A percentile compares a stretch with the other conserved stretches of the same genome.
These are phyloP conservation scores for Cerastoderma edule DNA, from an alignment of 2,888 invertebrate species.

Conservation along the genomic window DNA sequence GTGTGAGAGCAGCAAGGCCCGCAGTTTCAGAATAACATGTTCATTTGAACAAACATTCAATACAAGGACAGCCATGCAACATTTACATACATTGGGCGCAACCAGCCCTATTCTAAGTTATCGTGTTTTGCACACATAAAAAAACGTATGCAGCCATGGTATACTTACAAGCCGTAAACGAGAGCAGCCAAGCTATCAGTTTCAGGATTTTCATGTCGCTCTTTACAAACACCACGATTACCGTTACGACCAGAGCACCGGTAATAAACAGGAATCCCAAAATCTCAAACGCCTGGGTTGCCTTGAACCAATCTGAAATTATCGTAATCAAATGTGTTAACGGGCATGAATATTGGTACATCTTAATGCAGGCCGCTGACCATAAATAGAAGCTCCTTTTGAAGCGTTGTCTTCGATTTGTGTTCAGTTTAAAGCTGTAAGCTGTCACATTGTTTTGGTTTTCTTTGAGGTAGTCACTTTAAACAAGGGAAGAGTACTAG, in stretches of 20 bases:
- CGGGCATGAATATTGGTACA: background rate
- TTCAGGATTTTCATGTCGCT: constrained; percentile 48
- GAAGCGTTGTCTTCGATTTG: background rate
- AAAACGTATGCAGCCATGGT: background rate
- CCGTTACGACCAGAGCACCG: constrained; percentile 39
- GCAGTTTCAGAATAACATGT: too few relatives aligned
- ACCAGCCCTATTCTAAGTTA: too few relatives aligned
- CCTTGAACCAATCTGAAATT: constrained; percentile 39
- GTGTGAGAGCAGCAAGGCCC: background rate
- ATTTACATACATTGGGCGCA: too few relatives aligned
- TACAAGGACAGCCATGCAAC: too few relatives aligned
- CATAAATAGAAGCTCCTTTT: background rate
- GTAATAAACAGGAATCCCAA: constrained; percentile 43
- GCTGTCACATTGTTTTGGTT: background rate
- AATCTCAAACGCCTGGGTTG: constrained; percentile 40
- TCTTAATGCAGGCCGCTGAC: background rate
- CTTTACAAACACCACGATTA: constrained; percentile 41
- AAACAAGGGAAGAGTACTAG: too few relatives aligned
- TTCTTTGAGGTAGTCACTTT: background rate
- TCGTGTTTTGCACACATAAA: background rate
- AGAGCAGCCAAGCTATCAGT: constrained; percentile 40
- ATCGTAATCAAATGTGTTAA: background rate
- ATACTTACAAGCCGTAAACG: constrained; percentile 51
- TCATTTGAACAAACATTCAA: too few relatives aligned
- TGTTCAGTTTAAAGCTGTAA: background rate